Percentiles rank a stretch among this genome's conserved stretches.
Evolutionary conservation across 2,113 vertebrate species (phyloP).

Genomic region (Semnornis frantzii): DNA sequence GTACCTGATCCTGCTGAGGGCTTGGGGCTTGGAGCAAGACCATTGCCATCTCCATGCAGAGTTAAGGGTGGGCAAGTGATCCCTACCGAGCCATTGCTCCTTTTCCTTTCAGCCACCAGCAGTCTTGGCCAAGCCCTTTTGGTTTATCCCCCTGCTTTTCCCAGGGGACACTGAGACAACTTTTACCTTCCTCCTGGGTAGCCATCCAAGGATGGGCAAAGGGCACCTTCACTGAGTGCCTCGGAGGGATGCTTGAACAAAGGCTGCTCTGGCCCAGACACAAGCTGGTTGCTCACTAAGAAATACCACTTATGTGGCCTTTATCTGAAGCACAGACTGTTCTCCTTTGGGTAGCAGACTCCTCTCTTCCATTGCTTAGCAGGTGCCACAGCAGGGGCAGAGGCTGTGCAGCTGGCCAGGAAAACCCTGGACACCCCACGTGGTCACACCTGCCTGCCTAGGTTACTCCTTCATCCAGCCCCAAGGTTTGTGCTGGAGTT

Average conservation of each 20-base stretch:
- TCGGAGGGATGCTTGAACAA: not conserved
- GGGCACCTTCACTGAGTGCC: not conserved
- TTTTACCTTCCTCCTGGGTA: not conserved
- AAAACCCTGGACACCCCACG: not conserved
- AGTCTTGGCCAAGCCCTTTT: not conserved
- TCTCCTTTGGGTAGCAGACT: conserved; percentile 27
- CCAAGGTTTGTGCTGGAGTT: not conserved
- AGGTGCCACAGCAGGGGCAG: not conserved
- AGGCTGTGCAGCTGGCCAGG: not conserved
- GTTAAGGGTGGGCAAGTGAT: not conserved
- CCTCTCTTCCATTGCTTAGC: conserved; percentile 3
- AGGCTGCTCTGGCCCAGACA: not conserved
- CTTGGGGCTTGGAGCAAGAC: not conserved
- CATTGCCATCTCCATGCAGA: not conserved
- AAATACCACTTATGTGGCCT: not conserved
- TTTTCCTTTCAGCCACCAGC: not conserved
- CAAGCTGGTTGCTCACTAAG: not conserved
- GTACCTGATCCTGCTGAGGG: not conserved
- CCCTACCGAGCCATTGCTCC: not conserved
- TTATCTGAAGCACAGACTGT: conserved; percentile 20
- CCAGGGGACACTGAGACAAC: not conserved
- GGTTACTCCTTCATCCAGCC: not conserved
- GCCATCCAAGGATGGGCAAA: not conserved
- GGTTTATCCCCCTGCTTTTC: not conserved
- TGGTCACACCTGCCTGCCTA: not conserved